Evolutionary conservation across 2,797 vertebrate genomes (phyloP), one percentile per base, ranked within the genome.

Genomic region (Schizopygopsis pylzovi): DNA sequence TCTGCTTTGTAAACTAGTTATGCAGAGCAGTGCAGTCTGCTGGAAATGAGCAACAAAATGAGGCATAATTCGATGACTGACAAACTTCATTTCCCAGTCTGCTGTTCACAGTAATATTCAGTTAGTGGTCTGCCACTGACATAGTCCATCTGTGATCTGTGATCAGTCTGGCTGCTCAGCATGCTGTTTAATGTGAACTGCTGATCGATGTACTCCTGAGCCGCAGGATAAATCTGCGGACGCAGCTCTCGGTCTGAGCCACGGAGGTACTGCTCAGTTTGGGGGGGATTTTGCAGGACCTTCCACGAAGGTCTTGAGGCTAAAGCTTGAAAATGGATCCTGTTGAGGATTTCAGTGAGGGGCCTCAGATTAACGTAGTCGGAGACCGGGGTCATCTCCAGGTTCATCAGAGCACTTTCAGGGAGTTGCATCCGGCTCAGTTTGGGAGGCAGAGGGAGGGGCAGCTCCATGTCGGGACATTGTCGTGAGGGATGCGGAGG

Each of bases 401-500:
- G 84, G 83, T 85, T 89, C 70, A 78, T 79, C 25, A 92, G 79
- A 13, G 89, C 61, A 25, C 72, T 90, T 88, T 91, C 89, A 43
- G 41, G 41, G 41, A 43, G 41, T 43, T 43, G 41, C 41, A 43
- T 43, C 41, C 41, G 41, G 41, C 41, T 43, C 41, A 89, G 79
- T 77, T 91, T 90, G 22, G 91, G 91, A 13, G 90, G 89, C 43
- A 89, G 85, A 10, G 72, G 82, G 47, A 88, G 91, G n/a, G 77
- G 43, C 39, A 65, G 87, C 37, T 87, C 88, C 3, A 68, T 72
- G 28, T 79, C 67, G 13, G 81, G 72, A 33, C 41, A 79, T 28
- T 70, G 73, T 13, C 16, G 37, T 33, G 49, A 68, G 4, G 33
- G 63, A 63, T 63, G 41, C 8, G 8, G 41, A 9, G 41, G 41